These are phyloP conservation scores for Tetragonula clypearis DNA, from an alignment of 1,140 invertebrate species.

Conservation along the genomic window DNA sequence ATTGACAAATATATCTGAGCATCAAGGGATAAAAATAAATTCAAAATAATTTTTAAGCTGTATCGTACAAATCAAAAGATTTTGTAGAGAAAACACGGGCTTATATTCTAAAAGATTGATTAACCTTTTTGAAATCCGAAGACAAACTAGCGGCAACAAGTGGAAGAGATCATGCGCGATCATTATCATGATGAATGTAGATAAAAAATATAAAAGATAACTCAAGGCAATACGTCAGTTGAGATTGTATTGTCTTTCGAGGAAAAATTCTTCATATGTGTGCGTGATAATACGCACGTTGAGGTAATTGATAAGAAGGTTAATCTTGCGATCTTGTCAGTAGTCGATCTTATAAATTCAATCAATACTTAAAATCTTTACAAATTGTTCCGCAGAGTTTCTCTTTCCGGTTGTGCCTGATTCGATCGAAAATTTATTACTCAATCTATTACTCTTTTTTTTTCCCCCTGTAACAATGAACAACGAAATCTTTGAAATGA, in stretches of 20 bases:
- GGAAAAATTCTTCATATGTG: background rate
- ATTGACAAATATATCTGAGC: background rate
- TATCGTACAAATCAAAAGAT: background rate
- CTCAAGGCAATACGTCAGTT: background rate
- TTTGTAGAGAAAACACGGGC: background rate
- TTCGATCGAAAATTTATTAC: background rate
- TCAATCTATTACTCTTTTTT: too few relatives aligned
- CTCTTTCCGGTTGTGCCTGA: background rate
- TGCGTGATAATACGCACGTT: background rate
- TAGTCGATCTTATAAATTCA: constrained; percentile 10
- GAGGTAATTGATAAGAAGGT: constrained; percentile 28
- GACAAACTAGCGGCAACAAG: background rate
- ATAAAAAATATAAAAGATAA: constrained; percentile 25
- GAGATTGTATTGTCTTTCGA: background rate
- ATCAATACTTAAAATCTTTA: background rate
- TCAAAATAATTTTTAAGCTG: background rate
- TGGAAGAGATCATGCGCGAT: background rate
- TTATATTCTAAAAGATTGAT: background rate
- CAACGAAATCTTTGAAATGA: constrained; percentile 9
- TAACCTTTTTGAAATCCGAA: background rate
- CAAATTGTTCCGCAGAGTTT: background rate
- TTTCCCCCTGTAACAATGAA: constrained; percentile 27
- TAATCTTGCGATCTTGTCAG: background rate
- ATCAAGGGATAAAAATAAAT: background rate
- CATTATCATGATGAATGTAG: background rate